Percentiles rank a stretch among this genome's conserved stretches.
phyloP scores from a whole-genome alignment of 2,113 vertebrate species.

The Vulpes vulpes region DNA sequence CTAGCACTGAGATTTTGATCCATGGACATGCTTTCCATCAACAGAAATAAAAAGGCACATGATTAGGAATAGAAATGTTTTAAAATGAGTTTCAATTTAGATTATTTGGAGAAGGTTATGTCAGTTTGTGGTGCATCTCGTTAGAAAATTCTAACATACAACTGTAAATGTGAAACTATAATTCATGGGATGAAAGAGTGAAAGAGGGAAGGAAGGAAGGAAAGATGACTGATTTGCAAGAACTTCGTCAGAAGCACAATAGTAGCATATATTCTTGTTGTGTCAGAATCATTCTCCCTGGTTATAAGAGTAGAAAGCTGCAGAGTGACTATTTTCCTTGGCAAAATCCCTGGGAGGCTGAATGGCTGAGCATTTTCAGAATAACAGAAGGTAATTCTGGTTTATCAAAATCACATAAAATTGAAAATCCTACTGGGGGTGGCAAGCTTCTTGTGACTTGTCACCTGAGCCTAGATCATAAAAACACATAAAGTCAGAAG shows the following conservation, averaged over 20 bases:
- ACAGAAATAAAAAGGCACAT: neutral
- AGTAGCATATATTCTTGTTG: neutral
- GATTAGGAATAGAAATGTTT: neutral
- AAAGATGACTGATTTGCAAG: neutral
- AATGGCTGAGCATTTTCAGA: conserved; percentile 2
- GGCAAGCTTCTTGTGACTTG: conserved; percentile 4
- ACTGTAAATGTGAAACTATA: neutral
- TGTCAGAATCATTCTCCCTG: neutral
- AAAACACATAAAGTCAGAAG: conserved; percentile 40
- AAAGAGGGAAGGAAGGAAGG: too few species aligned
- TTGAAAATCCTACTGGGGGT: neutral
- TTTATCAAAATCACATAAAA: conserved; percentile 34
- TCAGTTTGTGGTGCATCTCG: neutral
- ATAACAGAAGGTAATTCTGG: neutral
- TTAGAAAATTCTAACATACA: neutral
- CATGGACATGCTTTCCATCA: neutral
- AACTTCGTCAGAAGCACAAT: neutral
- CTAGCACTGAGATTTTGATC: neutral
- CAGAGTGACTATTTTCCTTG: neutral
- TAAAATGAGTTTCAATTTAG: neutral
- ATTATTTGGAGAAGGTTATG: neutral
- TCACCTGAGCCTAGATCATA: conserved; percentile 8
- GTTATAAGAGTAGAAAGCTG: neutral
- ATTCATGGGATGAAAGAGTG: neutral
- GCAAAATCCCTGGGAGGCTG: neutral